Percentiles rank a stretch among this genome's conserved stretches.
phyloP scores from a whole-genome alignment of 1,140 invertebrate genomes.

The Elymnias hypermnestra region DNA sequence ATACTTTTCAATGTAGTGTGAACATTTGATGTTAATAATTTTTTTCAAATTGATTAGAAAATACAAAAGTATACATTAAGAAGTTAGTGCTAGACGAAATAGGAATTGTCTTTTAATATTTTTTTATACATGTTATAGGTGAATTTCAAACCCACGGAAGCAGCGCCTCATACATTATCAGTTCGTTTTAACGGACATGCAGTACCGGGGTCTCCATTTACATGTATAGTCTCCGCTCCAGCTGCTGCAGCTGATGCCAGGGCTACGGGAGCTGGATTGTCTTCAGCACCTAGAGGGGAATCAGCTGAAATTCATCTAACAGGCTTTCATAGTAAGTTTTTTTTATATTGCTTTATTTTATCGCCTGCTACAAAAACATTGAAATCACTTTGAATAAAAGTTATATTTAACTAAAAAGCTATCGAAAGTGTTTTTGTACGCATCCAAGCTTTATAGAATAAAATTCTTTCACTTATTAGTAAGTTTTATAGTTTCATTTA shows the following conservation, averaged over 20 bases:
- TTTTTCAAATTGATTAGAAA: too few species aligned
- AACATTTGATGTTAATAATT: too few species aligned
- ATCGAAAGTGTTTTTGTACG: too few species aligned
- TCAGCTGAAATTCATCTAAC: slow-evolving; percentile 76
- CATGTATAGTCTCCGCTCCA: slow-evolving; percentile 82
- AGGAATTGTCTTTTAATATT: not conserved
- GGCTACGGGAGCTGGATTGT: slow-evolving; percentile 77
- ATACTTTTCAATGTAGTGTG: not conserved
- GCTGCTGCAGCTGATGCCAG: slow-evolving; percentile 50
- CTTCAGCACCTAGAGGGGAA: slow-evolving; percentile 77
- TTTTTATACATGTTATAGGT: slow-evolving; percentile 74
- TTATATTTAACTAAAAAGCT: too few species aligned
- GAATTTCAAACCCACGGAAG: slow-evolving; percentile 97
- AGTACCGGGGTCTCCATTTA: slow-evolving; percentile 94
- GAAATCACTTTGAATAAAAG: too few species aligned
- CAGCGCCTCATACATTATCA: slow-evolving; percentile 90
- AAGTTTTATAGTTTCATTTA: too few species aligned
- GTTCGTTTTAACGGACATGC: slow-evolving; percentile 97
- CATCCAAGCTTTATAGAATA: too few species aligned
- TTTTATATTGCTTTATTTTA: too few species aligned
- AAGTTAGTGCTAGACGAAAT: too few species aligned
- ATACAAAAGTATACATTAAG: too few species aligned
- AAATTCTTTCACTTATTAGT: too few species aligned
- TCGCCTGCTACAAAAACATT: too few species aligned
- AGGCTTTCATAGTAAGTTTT: slow-evolving; percentile 67